Base-by-base conservation (phyloP, 2,888 invertebrate species). In the Aphodius sticticus region DNA sequence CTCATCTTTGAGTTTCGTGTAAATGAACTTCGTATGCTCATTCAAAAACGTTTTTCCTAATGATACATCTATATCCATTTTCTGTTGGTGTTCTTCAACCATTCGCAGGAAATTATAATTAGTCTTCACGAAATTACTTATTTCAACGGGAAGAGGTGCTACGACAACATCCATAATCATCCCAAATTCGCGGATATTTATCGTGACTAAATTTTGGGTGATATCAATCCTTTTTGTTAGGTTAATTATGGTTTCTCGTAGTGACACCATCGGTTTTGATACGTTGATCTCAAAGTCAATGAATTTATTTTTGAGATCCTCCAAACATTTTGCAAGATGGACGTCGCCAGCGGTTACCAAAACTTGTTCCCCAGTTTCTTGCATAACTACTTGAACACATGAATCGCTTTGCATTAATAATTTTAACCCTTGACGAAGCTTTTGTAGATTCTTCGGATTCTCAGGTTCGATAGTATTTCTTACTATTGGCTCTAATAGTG, bases 331-430 rank as follows among this genome's bases (percentile, higher is more conserved):
- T 87, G 99, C 96, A 77, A 99, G 92, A 89, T 99, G 99, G 1
- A 99, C 96, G 90, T 99, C 98, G 0, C 99, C 99, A 1, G 99
- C 96, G 0, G 99, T 98, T 2, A 97, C 93, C 38, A 99, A 91
- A 0, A 99, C 96, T 87, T 97, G 95, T 87, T 99, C 99, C 0
- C 99, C 99, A 0, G 96, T 97, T 86, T 98, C 96, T 88, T 98
- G 97, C 15, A 99, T 91, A 0, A 95, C 90, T 0, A 97, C 95
- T 88, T 96, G 93, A 0, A 98, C 98, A 88, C 98, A 97, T 0
- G 98, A 96, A 90, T 99, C 99, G 0, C 97, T 96, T 89, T 98
- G 98, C 89, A 97, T 97, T 7, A 99, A 91, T 26, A 98, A 89
- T 87, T 95, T 95, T 53, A 99, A 90, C 0, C 98, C 95, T 87